Evolutionary conservation across 2,888 invertebrate genomes (phyloP).

Genomic region (Sarcophaga rosellei): DNA sequence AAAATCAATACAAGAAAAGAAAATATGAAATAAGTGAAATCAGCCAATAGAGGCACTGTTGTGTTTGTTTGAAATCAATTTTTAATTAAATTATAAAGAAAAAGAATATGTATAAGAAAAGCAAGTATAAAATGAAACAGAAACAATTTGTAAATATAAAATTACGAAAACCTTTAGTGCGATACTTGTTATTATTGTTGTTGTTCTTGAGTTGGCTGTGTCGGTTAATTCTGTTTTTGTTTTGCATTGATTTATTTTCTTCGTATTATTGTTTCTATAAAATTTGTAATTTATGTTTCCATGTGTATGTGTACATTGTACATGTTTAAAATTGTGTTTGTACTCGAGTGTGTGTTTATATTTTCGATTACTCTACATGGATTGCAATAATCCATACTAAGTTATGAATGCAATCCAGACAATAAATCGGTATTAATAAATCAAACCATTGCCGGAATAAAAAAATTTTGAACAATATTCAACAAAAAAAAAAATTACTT

Average conservation of each 20-base stretch:
- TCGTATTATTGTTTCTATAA: background rate
- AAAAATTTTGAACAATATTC: no score
- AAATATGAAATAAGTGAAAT: conserved; percentile 41
- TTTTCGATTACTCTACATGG: no score
- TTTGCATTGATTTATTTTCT: conserved; percentile 57
- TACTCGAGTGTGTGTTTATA: no score
- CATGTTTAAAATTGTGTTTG: no score
- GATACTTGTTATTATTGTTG: conserved; percentile 50
- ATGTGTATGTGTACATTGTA: background rate
- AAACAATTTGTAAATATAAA: conserved; percentile 13
- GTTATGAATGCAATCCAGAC: no score
- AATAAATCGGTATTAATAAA: no score
- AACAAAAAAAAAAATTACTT: no score
- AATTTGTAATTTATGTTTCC: conserved; percentile 8
- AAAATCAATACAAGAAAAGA: conserved; percentile 54
- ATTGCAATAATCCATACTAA: no score
- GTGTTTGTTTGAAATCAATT: background rate
- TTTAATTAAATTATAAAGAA: conserved; percentile 4
- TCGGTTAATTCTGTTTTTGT: conserved; percentile 34
- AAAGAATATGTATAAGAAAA: background rate
- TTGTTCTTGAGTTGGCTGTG: background rate
- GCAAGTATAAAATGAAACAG: conserved; percentile 19
- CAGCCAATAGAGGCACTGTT: conserved; percentile 14
- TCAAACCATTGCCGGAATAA: no score
- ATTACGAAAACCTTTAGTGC: conserved; percentile 34